These are phyloP conservation scores for Pseudochromis fuscus DNA, from an alignment of 2,797 vertebrate genomes.

Conservation along the genomic window DNA sequence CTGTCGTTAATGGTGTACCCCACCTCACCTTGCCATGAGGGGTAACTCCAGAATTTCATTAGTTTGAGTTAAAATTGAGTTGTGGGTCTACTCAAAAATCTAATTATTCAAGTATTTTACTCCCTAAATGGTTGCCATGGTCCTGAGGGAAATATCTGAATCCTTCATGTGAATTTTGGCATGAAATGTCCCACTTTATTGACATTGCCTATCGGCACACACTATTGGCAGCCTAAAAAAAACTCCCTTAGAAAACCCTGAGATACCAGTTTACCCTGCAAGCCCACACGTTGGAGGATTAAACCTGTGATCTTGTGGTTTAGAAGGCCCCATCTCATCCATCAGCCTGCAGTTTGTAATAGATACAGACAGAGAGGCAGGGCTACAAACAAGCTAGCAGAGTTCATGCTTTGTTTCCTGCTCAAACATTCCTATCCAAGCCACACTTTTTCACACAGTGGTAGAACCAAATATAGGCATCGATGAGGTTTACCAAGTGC, in stretches of 20 bases:
- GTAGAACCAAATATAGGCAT: conserved; percentile 77
- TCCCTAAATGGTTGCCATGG: neutral
- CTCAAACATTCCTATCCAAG: conserved; percentile 72
- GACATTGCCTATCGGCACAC: neutral
- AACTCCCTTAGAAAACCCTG: neutral
- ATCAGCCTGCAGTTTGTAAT: neutral
- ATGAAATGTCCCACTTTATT: neutral
- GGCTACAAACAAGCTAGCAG: conserved; percentile 49
- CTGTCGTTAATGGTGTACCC: conserved; percentile 2
- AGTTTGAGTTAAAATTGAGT: neutral
- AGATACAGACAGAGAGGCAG: conserved; percentile 25
- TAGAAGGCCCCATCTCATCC: conserved; percentile 3
- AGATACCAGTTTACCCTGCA: neutral
- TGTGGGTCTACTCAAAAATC: conserved; percentile 3
- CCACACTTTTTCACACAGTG: conserved; percentile 62
- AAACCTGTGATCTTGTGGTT: conserved; percentile 16
- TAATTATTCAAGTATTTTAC: conserved; percentile 8
- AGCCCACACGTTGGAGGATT: conserved; percentile 7
- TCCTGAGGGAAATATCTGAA: conserved; percentile 16
- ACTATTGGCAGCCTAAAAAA: neutral
- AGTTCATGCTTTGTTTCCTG: conserved; percentile 72
- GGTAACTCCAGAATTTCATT: conserved; percentile 20
- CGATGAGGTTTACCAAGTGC: conserved; percentile 57
- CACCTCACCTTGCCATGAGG: neutral
- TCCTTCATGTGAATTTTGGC: neutral